Conservation (phyloP, 1,140 invertebrate genomes). For the Hetaerina americana region DNA sequence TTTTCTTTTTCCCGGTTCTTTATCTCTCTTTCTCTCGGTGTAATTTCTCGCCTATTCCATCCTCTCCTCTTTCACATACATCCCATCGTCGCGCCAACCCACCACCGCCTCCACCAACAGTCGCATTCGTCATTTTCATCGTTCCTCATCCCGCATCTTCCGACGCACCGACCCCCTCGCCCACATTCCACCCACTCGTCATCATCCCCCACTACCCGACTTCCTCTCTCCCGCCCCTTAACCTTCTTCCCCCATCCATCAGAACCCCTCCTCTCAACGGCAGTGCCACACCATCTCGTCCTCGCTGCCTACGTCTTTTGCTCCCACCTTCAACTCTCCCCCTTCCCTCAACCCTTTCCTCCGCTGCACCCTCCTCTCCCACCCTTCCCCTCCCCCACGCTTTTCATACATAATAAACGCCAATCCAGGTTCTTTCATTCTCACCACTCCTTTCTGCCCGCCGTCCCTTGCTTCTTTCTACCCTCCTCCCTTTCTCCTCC, state of each 20-base stretch:
- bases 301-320: too few species aligned
- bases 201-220: background rate
- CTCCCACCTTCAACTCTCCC: background rate
- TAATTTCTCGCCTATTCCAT: too few species aligned
- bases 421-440: background rate
- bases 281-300: background rate
- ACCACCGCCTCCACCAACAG: too few species aligned
- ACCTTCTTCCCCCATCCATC: background rate
- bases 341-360: background rate
- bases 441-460: background rate
- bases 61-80: too few species aligned
- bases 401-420: background rate
- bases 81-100: too few species aligned
- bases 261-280: background rate
- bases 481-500: background rate
- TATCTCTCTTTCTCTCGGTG: too few species aligned
- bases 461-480: background rate
- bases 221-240: background rate
- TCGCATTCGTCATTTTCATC: too few species aligned
- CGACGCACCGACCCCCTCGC: too few species aligned
- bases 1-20: too few species aligned
- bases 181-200: background rate
- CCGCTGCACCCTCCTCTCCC: too few species aligned
- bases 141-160: too few species aligned
- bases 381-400: background rate